phyloP scores from a whole-genome alignment of 2,888 invertebrate species.

The Eupithecia dodoneata region DNA sequence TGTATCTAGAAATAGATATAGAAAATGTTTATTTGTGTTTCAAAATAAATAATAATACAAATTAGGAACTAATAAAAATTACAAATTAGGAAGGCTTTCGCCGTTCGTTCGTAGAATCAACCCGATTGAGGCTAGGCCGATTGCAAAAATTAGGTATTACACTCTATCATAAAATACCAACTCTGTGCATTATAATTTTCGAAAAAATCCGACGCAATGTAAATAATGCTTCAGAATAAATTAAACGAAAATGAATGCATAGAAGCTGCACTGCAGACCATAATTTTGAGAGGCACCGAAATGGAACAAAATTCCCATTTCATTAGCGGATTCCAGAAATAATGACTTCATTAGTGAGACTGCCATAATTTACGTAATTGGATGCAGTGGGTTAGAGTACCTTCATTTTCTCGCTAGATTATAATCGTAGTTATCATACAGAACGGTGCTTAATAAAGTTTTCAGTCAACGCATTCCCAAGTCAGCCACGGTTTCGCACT shows the following conservation, averaged over 20 bases:
- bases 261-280: background rate
- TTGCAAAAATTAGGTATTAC: too few relatives aligned
- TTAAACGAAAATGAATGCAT: background rate
- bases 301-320: constrained; percentile 17
- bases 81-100: too few relatives aligned
- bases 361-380: constrained; percentile 3
- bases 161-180: too few relatives aligned
- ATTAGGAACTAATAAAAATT: too few relatives aligned
- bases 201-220: background rate
- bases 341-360: constrained; percentile 23
- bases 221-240: background rate
- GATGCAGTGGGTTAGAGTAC: background rate
- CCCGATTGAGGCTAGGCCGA: too few relatives aligned
- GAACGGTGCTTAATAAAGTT: background rate
- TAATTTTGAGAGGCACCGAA: constrained; percentile 9
- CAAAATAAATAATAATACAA: too few relatives aligned
- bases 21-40: too few relatives aligned
- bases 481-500: too few relatives aligned
- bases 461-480: background rate
- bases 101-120: too few relatives aligned
- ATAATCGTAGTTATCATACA: background rate
- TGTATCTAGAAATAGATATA: too few relatives aligned
- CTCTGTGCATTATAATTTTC: too few relatives aligned
- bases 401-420: background rate
- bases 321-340: constrained; percentile 23